A percentile compares a stretch with the other conserved stretches of the same genome.
Evolutionary conservation across 2,113 vertebrate species (phyloP).

Genomic region (Clarias macrocephalus): DNA sequence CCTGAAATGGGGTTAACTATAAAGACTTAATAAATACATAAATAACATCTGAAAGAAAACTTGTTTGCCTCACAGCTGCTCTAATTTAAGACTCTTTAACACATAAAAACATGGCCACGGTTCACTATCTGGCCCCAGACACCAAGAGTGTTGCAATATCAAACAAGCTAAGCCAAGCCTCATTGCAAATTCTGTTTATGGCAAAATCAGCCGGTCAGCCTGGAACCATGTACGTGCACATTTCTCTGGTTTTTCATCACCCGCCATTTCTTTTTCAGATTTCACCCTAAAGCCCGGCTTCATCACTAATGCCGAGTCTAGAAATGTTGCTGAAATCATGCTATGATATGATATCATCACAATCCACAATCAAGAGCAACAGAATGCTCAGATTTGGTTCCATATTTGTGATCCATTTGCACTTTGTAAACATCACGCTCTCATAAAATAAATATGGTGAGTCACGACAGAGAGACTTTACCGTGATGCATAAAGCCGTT

Average conservation of each 20-base stretch:
- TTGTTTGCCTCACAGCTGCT: neutral
- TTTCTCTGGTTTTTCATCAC: neutral
- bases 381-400: neutral
- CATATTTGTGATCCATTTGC: neutral
- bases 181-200: conserved; percentile 65
- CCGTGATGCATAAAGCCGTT: conserved; percentile 98
- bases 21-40: conserved; percentile 22
- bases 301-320: neutral
- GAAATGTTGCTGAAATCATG: neutral
- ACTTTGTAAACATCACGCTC: conserved; percentile 15
- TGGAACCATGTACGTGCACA: neutral
- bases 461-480: conserved; percentile 51
- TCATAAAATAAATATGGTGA: neutral
- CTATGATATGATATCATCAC: neutral
- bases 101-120: conserved; percentile 38
- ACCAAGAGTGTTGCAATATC: conserved; percentile 56
- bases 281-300: neutral
- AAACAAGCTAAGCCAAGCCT: conserved; percentile 62
- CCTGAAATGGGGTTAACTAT: neutral
- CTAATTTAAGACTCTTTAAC: neutral
- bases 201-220: conserved; percentile 55
- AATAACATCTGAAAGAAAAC: neutral
- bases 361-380: neutral
- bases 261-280: neutral
- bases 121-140: conserved; percentile 61